These are phyloP conservation scores for Lepidonotus clava DNA, from an alignment of 2,888 invertebrate species.

Conservation along the genomic window DNA sequence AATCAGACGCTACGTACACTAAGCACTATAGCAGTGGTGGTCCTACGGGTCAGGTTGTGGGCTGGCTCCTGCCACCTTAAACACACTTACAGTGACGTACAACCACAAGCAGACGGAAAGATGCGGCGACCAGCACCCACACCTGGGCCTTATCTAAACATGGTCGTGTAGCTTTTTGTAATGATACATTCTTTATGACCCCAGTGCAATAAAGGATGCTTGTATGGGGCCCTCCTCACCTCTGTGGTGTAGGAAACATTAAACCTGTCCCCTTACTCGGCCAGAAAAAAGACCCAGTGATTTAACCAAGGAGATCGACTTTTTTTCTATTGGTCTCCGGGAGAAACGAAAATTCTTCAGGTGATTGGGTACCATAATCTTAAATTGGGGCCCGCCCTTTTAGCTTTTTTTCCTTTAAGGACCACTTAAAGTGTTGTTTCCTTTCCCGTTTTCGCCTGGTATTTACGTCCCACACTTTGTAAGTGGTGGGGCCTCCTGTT, in stretches of 20 bases:
- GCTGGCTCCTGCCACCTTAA: no score
- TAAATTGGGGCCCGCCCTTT: not conserved
- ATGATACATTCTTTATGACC: not conserved
- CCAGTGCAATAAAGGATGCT: not conserved
- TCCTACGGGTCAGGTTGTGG: no score
- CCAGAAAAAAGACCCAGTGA: not conserved
- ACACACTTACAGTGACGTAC: not conserved
- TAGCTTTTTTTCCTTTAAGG: slow-evolving; percentile 3
- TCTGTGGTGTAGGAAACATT: not conserved
- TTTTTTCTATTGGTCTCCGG: no score
- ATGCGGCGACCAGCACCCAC: not conserved
- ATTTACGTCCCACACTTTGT: no score
- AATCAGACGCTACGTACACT: no score
- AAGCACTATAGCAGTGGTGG: no score
- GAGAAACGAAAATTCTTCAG: not conserved
- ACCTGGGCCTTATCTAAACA: not conserved
- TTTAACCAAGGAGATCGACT: not conserved
- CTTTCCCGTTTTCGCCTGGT: no score
- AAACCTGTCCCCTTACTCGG: not conserved
- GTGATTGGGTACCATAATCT: not conserved
- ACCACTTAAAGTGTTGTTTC: not conserved
- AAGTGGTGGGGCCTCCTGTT: no score
- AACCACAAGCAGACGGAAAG: not conserved
- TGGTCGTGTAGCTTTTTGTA: slow-evolving; percentile 2
- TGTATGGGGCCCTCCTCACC: not conserved